A percentile compares a stretch with the other conserved stretches of the same genome.
These are phyloP conservation scores for Ormyrus labotus DNA, from an alignment of 2,888 invertebrate species.

Conservation along the genomic window DNA sequence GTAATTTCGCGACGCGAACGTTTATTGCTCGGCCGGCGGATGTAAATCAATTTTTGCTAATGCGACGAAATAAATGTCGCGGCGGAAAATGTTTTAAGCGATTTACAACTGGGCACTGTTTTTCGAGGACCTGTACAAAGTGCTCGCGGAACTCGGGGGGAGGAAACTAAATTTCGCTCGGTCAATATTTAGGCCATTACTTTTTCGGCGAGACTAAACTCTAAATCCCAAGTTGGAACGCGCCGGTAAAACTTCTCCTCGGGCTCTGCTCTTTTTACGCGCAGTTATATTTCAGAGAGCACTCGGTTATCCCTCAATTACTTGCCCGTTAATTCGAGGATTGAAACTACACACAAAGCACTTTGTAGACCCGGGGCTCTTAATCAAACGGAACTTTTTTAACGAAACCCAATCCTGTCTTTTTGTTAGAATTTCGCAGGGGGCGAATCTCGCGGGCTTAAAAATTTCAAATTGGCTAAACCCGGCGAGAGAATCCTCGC, in stretches of 20 bases:
- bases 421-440: not conserved
- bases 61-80: too few relatives aligned
- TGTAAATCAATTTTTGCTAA: conserved; percentile 15
- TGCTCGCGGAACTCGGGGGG: too few relatives aligned
- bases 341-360: not conserved
- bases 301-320: conserved; percentile 13
- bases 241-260: too few relatives aligned
- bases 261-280: not conserved
- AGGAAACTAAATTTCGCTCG: too few relatives aligned
- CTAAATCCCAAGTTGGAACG: too few relatives aligned
- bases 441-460: conserved; percentile 17
- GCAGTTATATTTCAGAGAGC: not conserved
- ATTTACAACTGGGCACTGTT: too few relatives aligned
- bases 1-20: conserved; percentile 9
- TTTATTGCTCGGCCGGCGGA: not conserved
- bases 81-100: too few relatives aligned
- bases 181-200: too few relatives aligned
- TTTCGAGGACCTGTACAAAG: too few relatives aligned
- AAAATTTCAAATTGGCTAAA: conserved; percentile 43
- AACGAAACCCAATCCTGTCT: not conserved
- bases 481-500: not conserved
- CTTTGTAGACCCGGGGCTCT: not conserved
- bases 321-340: conserved; percentile 8
- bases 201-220: too few relatives aligned
- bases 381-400: conserved; percentile 37